Evolutionary conservation across 2,113 vertebrate genomes (phyloP).

Genomic region (Conger conger): DNA sequence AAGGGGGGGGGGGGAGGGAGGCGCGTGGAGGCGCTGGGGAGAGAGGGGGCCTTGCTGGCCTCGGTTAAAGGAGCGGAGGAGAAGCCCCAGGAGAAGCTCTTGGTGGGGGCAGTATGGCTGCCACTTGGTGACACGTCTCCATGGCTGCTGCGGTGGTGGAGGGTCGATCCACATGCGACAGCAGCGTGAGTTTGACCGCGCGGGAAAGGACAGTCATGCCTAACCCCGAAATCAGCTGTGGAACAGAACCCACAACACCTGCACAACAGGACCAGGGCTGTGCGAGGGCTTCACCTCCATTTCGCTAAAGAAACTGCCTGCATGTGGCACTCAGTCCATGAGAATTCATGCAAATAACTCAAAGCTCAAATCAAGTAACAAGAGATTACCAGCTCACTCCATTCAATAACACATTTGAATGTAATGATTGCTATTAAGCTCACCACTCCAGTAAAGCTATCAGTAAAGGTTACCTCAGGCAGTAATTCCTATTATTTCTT

Average conservation of each 20-base stretch:
- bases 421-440: not conserved
- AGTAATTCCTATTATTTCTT: not conserved
- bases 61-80: conserved; percentile 9
- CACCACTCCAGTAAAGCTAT: not conserved
- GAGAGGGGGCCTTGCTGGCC: conserved; percentile 10
- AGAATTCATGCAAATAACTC: not conserved
- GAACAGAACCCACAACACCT: conserved; percentile 8
- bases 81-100: not conserved
- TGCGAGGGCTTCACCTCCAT: not conserved
- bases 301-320: conserved; percentile 2
- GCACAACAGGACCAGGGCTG: not conserved
- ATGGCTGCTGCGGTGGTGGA: not conserved
- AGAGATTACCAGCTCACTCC: too few species aligned
- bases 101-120: not conserved
- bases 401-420: not conserved
- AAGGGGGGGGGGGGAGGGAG: not conserved
- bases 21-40: not conserved
- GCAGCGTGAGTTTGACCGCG: not conserved
- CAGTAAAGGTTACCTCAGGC: not conserved
- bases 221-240: not conserved
- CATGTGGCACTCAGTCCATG: not conserved
- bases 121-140: conserved; percentile 15
- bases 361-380: not conserved
- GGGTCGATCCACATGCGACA: not conserved
- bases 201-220: not conserved